These are phyloP conservation scores for Cichladusa arquata DNA, from an alignment of 2,113 vertebrate genomes.

Conservation along the genomic window DNA sequence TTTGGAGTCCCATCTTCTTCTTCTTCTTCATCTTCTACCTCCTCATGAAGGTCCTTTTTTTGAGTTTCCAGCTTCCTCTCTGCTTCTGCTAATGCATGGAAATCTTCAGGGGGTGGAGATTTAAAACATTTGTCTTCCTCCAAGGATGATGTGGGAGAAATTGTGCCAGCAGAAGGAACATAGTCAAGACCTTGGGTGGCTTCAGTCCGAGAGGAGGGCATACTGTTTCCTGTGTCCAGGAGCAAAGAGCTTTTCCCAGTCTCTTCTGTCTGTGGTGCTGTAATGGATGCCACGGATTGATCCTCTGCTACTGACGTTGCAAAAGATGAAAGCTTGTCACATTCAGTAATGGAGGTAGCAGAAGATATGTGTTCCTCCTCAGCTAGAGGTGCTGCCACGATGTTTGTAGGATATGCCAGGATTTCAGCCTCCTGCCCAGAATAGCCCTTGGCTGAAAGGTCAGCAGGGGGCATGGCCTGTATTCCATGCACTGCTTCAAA, in stretches of 20 bases:
- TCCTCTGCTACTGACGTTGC: conserved; percentile 95
- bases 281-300: conserved; percentile 91
- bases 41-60: conserved; percentile 66
- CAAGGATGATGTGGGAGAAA: conserved; percentile 94
- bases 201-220: conserved; percentile 87
- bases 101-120: conserved; percentile 92
- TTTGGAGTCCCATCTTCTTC: conserved; percentile 83
- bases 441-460: conserved; percentile 78
- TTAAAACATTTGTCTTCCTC: conserved; percentile 98
- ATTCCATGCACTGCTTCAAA: conserved; percentile 85
- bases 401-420: conserved; percentile 84
- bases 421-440: conserved; percentile 80
- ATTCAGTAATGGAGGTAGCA: conserved; percentile 96
- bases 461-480: conserved; percentile 66
- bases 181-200: conserved; percentile 91
- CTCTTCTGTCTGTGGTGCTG: conserved; percentile 92
- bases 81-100: conserved; percentile 79
- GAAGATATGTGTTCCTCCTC: conserved; percentile 98
- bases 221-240: conserved; percentile 87
- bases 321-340: conserved; percentile 96
- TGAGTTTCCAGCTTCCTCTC: conserved; percentile 70
- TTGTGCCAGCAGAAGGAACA: conserved; percentile 93
- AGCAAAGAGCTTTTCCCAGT: conserved; percentile 87
- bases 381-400: conserved; percentile 91
- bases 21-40: conserved; percentile 80